Base-by-base conservation (phyloP, 2,888 invertebrate species). In the Rutpela maculata region DNA sequence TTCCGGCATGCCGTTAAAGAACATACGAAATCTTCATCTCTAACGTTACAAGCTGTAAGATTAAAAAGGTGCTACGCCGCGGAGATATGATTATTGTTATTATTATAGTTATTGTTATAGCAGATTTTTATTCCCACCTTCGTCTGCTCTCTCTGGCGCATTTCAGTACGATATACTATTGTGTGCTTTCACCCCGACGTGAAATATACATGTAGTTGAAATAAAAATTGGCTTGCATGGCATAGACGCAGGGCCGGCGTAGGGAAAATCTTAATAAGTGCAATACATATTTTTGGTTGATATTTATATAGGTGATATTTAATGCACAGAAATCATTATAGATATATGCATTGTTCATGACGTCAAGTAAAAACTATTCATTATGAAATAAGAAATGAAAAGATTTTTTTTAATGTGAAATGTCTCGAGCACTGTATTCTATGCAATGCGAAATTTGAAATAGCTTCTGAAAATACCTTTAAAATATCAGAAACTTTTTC, bases 51-150 rank as follows among this genome's bases (percentile, higher is more conserved):
- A 18, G 60, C 43, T 4, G 18, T 57, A 70, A 62, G 70, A 70
- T 70, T 70, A 70, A 70, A 70, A 26, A 70, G 70, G 60, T 60
- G 60, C 60, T 60, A 70, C 60, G 71, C 56, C 68, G 67, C 56
- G 70, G 60, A 77, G 74, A 79, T 80, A 80, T 77, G 75, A 80
- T 78, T 77, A 80, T 75, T 74, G 80, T 80, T 80, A 80, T 80
- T 80, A 80, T 74, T 71, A 78, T 78, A 66, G 80, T 77, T 63
- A 77, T 65, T 78, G 78, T 74, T 78, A 78, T 67, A 56, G 76
- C 76, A 56, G 73, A 77, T 74, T 77, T 80, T 77, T 75, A 78
- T 81, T 79, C 57, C 63, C 75, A 69, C 59, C 35, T 59, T 67
- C 66, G 67, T 72, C 68, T 56, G 69, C 71, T 67, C 43, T 66